A percentile compares a stretch with the other conserved stretches of the same genome.
These are phyloP conservation scores for Aplodontia rufa DNA, from an alignment of 2,113 vertebrate genomes.

Conservation along the genomic window DNA sequence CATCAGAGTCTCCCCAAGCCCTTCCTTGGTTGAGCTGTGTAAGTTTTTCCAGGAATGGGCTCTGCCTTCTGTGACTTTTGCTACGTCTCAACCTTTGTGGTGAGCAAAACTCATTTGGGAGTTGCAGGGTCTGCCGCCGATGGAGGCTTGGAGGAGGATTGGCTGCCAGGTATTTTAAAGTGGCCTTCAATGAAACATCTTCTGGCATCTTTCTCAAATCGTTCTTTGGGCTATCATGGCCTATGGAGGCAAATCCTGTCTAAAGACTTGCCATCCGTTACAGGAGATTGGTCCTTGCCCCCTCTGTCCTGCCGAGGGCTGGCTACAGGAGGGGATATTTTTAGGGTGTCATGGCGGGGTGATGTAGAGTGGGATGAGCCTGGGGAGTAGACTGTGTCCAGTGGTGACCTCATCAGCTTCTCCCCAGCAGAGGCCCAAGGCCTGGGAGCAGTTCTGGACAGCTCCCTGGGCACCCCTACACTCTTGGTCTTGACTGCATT, in stretches of 20 bases:
- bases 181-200: not conserved
- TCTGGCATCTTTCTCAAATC: not conserved
- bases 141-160: not conserved
- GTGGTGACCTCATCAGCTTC: not conserved
- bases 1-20: not conserved
- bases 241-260: not conserved
- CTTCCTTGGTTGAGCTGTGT: not conserved
- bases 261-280: not conserved
- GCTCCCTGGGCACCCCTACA: rapidly evolving
- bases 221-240: not conserved
- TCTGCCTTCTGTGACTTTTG: not conserved
- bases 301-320: not conserved
- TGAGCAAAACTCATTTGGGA: not conserved
- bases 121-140: not conserved
- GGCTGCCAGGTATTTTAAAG: not conserved
- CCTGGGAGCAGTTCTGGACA: not conserved
- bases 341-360: not conserved
- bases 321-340: not conserved
- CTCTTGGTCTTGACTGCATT: not conserved
- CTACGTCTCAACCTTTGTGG: not conserved
- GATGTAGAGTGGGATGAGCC: not conserved
- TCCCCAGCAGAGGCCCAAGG: not conserved
- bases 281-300: not conserved
- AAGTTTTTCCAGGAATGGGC: slow-evolving; percentile 14
- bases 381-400: not conserved